phyloP scores from a whole-genome alignment of 2,888 invertebrate species.

The Seira sanloemensis region DNA sequence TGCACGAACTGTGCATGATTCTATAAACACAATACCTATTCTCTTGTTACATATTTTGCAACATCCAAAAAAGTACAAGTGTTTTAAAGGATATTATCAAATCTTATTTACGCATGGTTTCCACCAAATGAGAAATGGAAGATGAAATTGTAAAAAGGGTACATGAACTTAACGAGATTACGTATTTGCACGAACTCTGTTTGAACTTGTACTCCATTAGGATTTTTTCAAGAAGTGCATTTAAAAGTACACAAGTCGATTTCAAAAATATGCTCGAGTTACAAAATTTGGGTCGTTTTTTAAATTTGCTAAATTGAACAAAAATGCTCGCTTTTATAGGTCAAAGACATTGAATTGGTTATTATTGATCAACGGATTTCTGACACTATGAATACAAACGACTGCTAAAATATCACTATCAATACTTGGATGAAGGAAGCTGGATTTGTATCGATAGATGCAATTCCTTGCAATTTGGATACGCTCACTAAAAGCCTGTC shows the following conservation, averaged over 20 bases:
- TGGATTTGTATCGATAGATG: too few relatives aligned
- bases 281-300: too few relatives aligned
- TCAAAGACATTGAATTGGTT: too few relatives aligned
- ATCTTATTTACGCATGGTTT: neutral
- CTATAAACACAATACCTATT: slow-evolving; percentile 4
- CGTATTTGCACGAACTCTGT: neutral
- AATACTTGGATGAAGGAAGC: too few relatives aligned
- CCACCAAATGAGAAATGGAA: neutral
- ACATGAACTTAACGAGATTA: neutral
- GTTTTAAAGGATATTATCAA: neutral
- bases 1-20: neutral
- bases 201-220: neutral
- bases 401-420: too few relatives aligned
- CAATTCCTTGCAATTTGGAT: too few relatives aligned
- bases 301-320: too few relatives aligned
- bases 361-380: too few relatives aligned
- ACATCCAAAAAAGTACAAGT: neutral
- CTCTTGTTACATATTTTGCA: neutral
- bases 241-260: neutral
- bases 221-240: too few relatives aligned
- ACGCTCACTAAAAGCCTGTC: too few relatives aligned
- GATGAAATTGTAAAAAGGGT: neutral
- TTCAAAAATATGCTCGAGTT: neutral
- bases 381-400: too few relatives aligned
- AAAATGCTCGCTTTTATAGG: too few relatives aligned